A percentile compares a stretch with the other conserved stretches of the same genome.
Evolutionary conservation across 1,140 invertebrate genomes (phyloP).

Genomic region (Heliconius eleuchia): DNA sequence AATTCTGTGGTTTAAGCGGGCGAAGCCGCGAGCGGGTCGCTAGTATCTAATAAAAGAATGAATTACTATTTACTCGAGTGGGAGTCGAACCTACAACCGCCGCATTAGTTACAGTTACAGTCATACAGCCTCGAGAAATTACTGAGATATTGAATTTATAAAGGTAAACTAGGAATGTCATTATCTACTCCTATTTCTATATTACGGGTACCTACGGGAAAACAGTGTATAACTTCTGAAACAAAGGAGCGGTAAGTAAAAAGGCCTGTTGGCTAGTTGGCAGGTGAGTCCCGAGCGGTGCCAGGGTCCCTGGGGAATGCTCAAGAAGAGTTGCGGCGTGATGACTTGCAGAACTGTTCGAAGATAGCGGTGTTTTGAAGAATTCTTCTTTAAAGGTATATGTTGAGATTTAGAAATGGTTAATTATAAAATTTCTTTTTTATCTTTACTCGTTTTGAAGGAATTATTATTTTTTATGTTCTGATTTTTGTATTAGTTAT

Average conservation of each 20-base stretch:
- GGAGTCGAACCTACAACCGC: no score
- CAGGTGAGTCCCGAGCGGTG: conserved; percentile 50
- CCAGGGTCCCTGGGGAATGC: conserved; percentile 47
- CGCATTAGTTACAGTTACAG: no score
- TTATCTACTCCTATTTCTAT: neutral
- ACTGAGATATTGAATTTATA: neutral
- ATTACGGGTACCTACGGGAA: conserved; percentile 16
- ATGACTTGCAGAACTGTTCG: conserved; percentile 54
- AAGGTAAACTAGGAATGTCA: neutral
- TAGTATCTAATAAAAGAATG: no score
- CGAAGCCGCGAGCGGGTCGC: no score
- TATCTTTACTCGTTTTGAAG: neutral
- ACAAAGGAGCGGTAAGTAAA: conserved; percentile 57
- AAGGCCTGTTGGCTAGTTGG: conserved; percentile 46
- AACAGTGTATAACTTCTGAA: conserved; percentile 30
- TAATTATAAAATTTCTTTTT: neutral
- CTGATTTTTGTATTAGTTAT: no score
- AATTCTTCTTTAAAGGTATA: conserved; percentile 15
- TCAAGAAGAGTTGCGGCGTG: conserved; percentile 51
- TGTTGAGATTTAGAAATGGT: neutral
- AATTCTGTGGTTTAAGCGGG: no score
- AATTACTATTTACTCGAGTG: no score
- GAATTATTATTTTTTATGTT: neutral
- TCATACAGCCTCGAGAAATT: neutral
- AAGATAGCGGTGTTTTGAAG: conserved; percentile 35